These are phyloP conservation scores for Teleogryllus oceanicus DNA, from an alignment of 2,888 invertebrate species.

Conservation along the genomic window DNA sequence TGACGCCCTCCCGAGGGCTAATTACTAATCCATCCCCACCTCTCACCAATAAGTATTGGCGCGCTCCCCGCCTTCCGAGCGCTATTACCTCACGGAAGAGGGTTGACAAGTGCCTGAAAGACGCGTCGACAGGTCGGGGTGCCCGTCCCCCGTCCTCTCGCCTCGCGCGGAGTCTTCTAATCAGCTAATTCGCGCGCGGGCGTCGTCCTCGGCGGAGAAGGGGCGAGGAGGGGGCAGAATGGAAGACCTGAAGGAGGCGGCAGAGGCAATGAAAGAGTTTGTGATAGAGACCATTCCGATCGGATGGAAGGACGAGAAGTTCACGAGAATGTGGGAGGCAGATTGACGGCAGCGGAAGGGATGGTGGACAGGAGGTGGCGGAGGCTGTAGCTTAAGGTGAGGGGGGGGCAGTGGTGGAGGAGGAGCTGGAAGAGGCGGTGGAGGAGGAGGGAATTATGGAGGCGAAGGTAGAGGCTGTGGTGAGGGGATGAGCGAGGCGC, in stretches of 20 bases:
- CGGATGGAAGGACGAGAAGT: too few relatives aligned
- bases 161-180: background rate
- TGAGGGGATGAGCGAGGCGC: too few relatives aligned
- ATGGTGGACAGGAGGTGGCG: background rate
- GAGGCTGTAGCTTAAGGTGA: background rate
- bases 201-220: background rate
- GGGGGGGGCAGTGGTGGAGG: background rate
- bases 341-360: background rate
- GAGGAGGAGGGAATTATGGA: background rate
- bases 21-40: too few relatives aligned
- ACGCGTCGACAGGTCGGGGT: background rate
- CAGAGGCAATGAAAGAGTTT: background rate
- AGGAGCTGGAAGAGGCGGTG: too few relatives aligned
- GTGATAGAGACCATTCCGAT: background rate
- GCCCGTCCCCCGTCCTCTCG: constrained; percentile 22
- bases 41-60: too few relatives aligned
- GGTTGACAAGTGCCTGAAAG: background rate
- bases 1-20: too few relatives aligned
- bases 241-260: constrained; percentile 26
- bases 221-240: constrained; percentile 22
- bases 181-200: too few relatives aligned
- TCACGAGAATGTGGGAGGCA: too few relatives aligned
- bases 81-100: background rate
- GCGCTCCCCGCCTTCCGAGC: too few relatives aligned
- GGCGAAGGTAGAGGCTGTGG: background rate